Base-by-base conservation (phyloP, 1,140 invertebrate genomes). In the Zaprionus davidi region DNA sequence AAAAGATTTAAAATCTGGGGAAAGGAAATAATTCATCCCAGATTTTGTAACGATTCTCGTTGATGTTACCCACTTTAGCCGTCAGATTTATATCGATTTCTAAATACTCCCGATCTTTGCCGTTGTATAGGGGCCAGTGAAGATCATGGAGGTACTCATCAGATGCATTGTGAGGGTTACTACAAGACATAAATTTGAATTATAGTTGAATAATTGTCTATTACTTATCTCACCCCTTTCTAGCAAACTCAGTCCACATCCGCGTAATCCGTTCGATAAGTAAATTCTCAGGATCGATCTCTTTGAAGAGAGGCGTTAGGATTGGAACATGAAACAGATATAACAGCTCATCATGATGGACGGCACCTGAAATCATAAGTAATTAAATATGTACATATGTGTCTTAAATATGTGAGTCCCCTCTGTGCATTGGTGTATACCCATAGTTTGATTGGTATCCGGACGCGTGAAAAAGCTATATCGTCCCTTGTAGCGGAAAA, bases 281-380 rank as follows among this genome's bases (percentile, higher is more conserved):
- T 9, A 85, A 81, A 12, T 93, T 90, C 78, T 94, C 94, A 0
- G 93, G 92, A 79, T 94, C 93, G 20, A 71, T 92, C 57, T 76
- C 71, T 38, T 92, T 93, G 5, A 94, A 92, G 11, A 86, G 68
- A 0, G 93, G 93, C 22, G 93, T 88, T 3, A 91, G 7, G 2
- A 85, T 69, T 0, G 92, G 91, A 3, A 93, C 93, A 64, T 93
- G 93, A 71, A 95, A 95, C n/a, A 95, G 65, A 77, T 96, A 95
- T 34, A 95, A 91, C 3, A 95, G 90, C 74, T 96, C 95, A 76
- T 95, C 95, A 67, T 94, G 93, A 78, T 95, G 95, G 4, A 93
- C 93, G 3, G 94, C 93, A 5, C 95, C 95, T 95, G 26, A n/a
- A 56, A 28, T n/a, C 6, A 56, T n/a, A 17, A 9, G 6, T 3